Evolutionary conservation across 2,797 vertebrate genomes (phyloP).

Genomic region (Hippocampus kuda): DNA sequence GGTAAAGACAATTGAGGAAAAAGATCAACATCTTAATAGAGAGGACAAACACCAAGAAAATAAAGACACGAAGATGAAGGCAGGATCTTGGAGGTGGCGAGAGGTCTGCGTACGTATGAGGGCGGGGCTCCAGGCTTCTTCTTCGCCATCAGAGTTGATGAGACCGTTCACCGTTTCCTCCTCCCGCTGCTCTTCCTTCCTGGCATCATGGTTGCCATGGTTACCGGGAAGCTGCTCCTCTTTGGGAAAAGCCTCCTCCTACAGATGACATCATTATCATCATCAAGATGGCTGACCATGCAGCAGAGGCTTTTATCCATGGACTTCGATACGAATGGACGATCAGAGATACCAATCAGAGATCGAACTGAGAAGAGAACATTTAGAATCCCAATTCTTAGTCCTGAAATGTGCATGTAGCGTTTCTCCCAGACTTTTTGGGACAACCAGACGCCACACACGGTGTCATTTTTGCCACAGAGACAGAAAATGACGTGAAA

Average conservation of each 20-base stretch:
- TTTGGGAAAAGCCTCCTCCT: not conserved
- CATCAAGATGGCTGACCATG: not conserved
- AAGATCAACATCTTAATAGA: too few relatives aligned
- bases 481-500: too few relatives aligned
- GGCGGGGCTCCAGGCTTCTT: conserved; percentile 35
- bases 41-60: not conserved
- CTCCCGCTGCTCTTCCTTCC: not conserved
- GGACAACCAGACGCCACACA: too few relatives aligned
- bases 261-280: not conserved
- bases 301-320: too few relatives aligned
- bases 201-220: conserved; percentile 9
- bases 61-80: not conserved
- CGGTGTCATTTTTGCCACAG: too few relatives aligned
- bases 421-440: too few relatives aligned
- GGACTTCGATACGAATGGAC: too few relatives aligned
- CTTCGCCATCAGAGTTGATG: conserved; percentile 56
- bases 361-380: too few relatives aligned
- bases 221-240: not conserved
- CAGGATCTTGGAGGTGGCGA: not conserved
- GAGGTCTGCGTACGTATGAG: conserved; percentile 5
- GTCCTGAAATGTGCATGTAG: too few relatives aligned
- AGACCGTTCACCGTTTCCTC: conserved; percentile 24
- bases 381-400: too few relatives aligned
- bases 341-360: too few relatives aligned
- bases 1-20: too few relatives aligned